A percentile compares a stretch with the other conserved stretches of the same genome.
Conservation (phyloP, 2,113 vertebrate species). For the Casuarius casuarius region DNA sequence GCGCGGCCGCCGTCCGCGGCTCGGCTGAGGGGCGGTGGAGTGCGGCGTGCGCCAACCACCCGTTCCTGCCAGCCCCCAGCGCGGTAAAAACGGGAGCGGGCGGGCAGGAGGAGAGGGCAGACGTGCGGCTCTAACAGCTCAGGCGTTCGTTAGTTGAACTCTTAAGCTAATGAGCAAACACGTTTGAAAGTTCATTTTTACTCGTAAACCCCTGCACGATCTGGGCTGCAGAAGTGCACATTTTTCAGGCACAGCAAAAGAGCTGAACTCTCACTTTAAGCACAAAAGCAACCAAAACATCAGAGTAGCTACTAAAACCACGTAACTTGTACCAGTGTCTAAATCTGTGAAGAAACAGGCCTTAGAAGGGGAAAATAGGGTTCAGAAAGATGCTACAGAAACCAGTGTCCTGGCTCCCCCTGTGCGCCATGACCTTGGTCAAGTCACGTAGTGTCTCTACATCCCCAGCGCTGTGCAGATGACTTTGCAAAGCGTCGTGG, state of each 20-base stretch:
- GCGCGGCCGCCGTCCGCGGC: too few species aligned
- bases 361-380: too few species aligned
- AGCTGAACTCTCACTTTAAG: not conserved
- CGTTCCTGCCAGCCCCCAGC: too few species aligned
- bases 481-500: not conserved
- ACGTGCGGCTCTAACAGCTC: not conserved
- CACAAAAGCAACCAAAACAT: not conserved
- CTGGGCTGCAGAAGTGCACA: not conserved
- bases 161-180: not conserved
- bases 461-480: not conserved
- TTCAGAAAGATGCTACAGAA: not conserved
- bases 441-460: not conserved
- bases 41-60: too few species aligned
- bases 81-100: fast-evolving
- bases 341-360: too few species aligned
- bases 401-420: too few species aligned
- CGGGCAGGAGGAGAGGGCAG: fast-evolving
- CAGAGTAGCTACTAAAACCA: not conserved
- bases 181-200: not conserved
- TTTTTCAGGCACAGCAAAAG: not conserved
- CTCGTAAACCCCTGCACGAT: not conserved
- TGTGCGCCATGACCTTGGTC: not conserved
- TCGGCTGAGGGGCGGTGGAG: too few species aligned
- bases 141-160: not conserved
- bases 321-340: too few species aligned